Conservation (phyloP, 64 coral and sea anemone species). For the Stichodactyla helianthus region DNA sequence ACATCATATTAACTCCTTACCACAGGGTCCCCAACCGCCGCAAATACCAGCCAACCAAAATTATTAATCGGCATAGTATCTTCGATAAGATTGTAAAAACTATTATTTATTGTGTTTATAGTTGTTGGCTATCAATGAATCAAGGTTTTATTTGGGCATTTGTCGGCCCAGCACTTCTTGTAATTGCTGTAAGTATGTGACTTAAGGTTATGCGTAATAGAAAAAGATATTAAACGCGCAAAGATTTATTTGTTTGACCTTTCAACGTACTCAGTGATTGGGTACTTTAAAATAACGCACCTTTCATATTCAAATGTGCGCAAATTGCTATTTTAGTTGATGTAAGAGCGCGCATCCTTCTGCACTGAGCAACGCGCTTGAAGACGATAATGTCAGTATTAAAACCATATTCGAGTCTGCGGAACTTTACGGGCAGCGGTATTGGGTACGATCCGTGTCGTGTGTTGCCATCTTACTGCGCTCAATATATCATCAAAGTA, state of each 20-base stretch:
- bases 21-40: neutral
- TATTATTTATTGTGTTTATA: constrained; percentile 11
- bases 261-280: no score
- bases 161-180: constrained; percentile 58
- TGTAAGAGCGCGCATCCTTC: no score
- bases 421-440: no score
- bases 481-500: neutral
- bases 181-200: constrained; percentile 57
- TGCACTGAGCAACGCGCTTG: no score
- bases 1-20: neutral
- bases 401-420: no score
- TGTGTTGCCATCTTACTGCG: neutral
- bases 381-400: no score
- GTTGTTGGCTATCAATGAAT: constrained; percentile 71
- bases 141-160: constrained; percentile 74
- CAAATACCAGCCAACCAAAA: neutral
- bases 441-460: no score
- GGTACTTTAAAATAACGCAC: no score
- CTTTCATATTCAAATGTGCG: no score
- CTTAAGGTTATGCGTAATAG: neutral
- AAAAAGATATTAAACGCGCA: neutral
- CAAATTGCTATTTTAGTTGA: no score
- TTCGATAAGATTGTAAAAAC: no score
- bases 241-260: no score
- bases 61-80: neutral